These are phyloP conservation scores for Mormyrus proboscirostris DNA, from an alignment of 2,797 vertebrate genomes.

Conservation along the genomic window DNA sequence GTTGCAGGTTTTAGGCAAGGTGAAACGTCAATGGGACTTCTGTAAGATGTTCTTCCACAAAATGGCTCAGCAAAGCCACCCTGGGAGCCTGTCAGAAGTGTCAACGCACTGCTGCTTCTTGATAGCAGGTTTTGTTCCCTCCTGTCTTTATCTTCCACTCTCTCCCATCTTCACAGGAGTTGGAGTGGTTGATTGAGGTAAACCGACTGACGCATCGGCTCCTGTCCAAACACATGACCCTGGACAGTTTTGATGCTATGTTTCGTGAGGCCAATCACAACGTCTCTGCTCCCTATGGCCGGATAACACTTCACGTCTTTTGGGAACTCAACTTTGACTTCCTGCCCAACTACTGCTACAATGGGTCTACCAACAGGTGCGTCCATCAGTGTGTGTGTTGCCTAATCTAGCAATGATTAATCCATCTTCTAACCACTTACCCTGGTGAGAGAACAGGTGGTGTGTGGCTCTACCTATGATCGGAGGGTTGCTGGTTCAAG, in stretches of 20 bases:
- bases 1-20: background rate
- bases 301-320: slow-evolving; percentile 83
- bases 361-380: slow-evolving; percentile 85
- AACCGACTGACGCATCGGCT: slow-evolving; percentile 80
- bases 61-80: no score
- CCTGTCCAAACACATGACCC: slow-evolving; percentile 81
- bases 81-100: background rate
- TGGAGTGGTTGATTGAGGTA: slow-evolving; percentile 83
- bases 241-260: slow-evolving; percentile 88
- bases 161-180: slow-evolving; percentile 57
- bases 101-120: background rate
- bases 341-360: slow-evolving; percentile 87
- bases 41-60: background rate
- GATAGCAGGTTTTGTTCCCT: background rate
- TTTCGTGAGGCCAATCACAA: slow-evolving; percentile 88
- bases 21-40: background rate
- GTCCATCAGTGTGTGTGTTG: background rate
- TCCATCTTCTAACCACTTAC: background rate
- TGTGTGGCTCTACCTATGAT: background rate
- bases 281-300: slow-evolving; percentile 78
- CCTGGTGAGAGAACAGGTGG: background rate
- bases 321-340: slow-evolving; percentile 90
- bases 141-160: background rate
- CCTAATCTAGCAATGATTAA: background rate
- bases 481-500: background rate